Percentiles rank a stretch among this genome's conserved stretches.
These are phyloP conservation scores for Entosphenus tridentatus DNA, from an alignment of 2,113 vertebrate genomes.

Conservation along the genomic window DNA sequence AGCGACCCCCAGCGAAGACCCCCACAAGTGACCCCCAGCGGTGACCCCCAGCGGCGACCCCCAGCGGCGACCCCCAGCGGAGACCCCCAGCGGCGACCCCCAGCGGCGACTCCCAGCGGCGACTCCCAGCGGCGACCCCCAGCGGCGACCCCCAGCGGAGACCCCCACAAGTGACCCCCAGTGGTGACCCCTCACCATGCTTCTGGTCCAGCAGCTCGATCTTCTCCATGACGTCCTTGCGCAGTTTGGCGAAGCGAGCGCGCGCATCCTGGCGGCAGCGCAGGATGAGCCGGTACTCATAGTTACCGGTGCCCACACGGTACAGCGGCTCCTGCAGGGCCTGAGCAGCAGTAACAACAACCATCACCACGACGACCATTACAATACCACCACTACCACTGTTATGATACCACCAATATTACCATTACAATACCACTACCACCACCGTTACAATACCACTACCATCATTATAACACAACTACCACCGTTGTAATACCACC, in stretches of 20 bases:
- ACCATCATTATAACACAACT: too few species aligned
- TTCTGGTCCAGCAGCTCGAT: conserved; percentile 95
- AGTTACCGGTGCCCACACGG: conserved; percentile 82
- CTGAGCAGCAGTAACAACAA: conserved; percentile 18
- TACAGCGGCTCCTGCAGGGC: conserved; percentile 82
- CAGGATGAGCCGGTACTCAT: conserved; percentile 75
- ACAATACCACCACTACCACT: background rate
- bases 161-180: too few species aligned
- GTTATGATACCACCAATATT: background rate
- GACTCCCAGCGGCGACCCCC: too few species aligned
- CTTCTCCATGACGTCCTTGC: conserved; percentile 92
- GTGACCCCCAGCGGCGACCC: too few species aligned
- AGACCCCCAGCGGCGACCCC: conserved; percentile 7
- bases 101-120: too few species aligned
- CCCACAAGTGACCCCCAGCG: too few species aligned
- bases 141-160: background rate
- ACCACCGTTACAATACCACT: too few species aligned
- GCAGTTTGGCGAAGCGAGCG: conserved; percentile 76
- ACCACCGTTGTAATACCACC: too few species aligned
- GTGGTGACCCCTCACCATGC: conserved; percentile 36
- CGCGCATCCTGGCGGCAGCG: conserved; percentile 89
- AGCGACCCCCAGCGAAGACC: conserved; percentile 1
- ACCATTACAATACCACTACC: background rate
- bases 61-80: too few species aligned
- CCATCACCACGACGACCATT: background rate